A percentile compares a stretch with the other conserved stretches of the same genome.
phyloP scores from a whole-genome alignment of 2,113 vertebrate genomes.

The Silurus asotus region DNA sequence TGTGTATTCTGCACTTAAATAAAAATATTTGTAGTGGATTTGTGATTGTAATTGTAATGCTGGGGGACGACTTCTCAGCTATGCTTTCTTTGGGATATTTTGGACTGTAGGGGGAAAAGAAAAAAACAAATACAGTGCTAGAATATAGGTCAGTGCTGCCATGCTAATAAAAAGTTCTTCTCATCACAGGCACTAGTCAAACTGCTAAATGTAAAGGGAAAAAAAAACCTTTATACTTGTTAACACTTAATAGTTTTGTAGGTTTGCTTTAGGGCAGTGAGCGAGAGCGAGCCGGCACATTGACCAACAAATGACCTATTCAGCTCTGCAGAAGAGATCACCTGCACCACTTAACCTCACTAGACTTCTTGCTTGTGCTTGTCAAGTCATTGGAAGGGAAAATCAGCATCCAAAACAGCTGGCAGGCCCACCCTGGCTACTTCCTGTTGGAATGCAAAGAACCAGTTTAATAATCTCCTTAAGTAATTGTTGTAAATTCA shows the following conservation, averaged over 20 bases:
- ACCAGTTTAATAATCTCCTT: neutral
- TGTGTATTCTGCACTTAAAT: slow-evolving; percentile 26
- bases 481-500: too few species aligned
- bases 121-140: neutral
- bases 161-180: slow-evolving; percentile 4
- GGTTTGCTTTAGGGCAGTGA: neutral
- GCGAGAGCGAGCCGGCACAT: neutral
- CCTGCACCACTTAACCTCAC: slow-evolving; percentile 39
- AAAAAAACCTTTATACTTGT: slow-evolving; percentile 44
- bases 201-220: slow-evolving; percentile 17
- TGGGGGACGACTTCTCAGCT: neutral
- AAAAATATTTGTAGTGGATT: slow-evolving; percentile 20
- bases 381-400: slow-evolving; percentile 16
- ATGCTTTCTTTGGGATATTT: neutral
- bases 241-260: slow-evolving; percentile 35
- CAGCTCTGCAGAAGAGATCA: slow-evolving; percentile 41
- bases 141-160: slow-evolving; percentile 42
- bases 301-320: slow-evolving; percentile 41
- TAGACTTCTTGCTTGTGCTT: slow-evolving; percentile 40
- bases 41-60: slow-evolving; percentile 2
- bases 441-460: slow-evolving; percentile 30
- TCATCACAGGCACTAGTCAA: slow-evolving; percentile 18
- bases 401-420: slow-evolving; percentile 28
- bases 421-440: slow-evolving; percentile 20
- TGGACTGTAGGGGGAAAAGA: neutral